Evolutionary conservation across 2,797 vertebrate species (phyloP).

Genomic region (Hylomyscus alleni): DNA sequence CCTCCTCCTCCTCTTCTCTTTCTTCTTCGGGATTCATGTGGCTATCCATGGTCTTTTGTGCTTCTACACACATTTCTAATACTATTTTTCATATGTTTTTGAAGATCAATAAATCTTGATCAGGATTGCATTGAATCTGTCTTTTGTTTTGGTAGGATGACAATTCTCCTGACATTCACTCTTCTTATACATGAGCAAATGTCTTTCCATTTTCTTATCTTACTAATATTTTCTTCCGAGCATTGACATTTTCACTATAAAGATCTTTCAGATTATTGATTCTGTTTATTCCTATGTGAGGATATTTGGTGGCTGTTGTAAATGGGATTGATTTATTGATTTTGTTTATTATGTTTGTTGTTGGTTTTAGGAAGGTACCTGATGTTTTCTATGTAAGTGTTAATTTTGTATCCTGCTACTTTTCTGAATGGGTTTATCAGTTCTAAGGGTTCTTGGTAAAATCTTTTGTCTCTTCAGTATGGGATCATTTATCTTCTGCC

Average conservation of each 20-base stretch:
- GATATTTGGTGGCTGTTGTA: not conserved
- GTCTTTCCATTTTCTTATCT: not conserved
- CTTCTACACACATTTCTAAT: not conserved
- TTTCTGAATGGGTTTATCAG: not conserved
- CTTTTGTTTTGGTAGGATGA: not conserved
- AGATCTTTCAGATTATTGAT: not conserved
- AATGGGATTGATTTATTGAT: not conserved
- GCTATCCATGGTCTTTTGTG: not conserved
- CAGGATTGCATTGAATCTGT: not conserved
- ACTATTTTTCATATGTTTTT: not conserved
- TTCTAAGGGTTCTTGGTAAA: not conserved
- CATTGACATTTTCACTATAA: not conserved
- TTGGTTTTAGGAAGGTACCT: no score
- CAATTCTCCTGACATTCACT: not conserved
- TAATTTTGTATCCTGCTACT: not conserved
- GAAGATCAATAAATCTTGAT: not conserved
- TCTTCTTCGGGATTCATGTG: not conserved
- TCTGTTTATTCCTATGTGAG: not conserved
- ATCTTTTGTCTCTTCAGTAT: not conserved
- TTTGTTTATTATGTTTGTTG: not conserved
- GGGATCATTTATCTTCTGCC: not conserved
- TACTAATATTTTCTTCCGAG: not conserved
- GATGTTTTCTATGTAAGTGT: not conserved
- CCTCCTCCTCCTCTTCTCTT: not conserved
- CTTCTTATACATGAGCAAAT: not conserved